Conservation (phyloP, 2,888 invertebrate species). For the Dicyrtomina minuta region DNA sequence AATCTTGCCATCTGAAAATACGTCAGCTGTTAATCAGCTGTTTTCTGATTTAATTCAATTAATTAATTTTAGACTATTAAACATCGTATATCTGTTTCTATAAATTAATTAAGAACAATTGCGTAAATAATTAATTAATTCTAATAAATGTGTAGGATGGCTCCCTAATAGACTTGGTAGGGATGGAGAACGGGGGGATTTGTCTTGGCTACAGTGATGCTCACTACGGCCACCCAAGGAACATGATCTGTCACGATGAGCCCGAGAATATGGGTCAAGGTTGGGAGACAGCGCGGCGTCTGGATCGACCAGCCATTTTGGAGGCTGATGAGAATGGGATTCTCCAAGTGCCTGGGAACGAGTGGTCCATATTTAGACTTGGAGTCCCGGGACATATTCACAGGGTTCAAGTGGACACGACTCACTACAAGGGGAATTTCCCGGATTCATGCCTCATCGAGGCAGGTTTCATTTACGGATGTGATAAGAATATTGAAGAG, state of each 20-base stretch:
- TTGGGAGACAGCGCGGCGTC: slow-evolving; percentile 67
- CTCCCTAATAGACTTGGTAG: slow-evolving; percentile 62
- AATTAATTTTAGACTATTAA: no score
- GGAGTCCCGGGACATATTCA: slow-evolving; percentile 61
- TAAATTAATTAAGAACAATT: no score
- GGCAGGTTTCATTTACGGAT: slow-evolving; percentile 55
- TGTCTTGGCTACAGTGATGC: slow-evolving; percentile 65
- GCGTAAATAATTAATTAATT: no score
- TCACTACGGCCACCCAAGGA: slow-evolving; percentile 67
- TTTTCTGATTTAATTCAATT: no score
- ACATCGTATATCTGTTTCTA: no score
- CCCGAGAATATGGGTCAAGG: slow-evolving; percentile 65
- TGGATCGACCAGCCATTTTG: slow-evolving; percentile 64
- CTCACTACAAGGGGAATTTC: slow-evolving; percentile 66
- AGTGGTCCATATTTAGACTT: slow-evolving; percentile 66
- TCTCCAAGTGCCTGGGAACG: slow-evolving; percentile 63
- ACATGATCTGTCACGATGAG: slow-evolving; percentile 62
- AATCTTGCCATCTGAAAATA: no score
- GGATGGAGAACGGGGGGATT: slow-evolving; percentile 62
- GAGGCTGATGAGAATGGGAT: slow-evolving; percentile 61
- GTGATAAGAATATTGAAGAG: background rate
- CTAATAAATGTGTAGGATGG: no score
- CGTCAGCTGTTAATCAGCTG: no score
- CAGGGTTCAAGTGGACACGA: slow-evolving; percentile 64
- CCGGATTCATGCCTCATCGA: slow-evolving; percentile 65